Conservation (phyloP, 2,888 invertebrate species). For the Andrena bucephala region DNA sequence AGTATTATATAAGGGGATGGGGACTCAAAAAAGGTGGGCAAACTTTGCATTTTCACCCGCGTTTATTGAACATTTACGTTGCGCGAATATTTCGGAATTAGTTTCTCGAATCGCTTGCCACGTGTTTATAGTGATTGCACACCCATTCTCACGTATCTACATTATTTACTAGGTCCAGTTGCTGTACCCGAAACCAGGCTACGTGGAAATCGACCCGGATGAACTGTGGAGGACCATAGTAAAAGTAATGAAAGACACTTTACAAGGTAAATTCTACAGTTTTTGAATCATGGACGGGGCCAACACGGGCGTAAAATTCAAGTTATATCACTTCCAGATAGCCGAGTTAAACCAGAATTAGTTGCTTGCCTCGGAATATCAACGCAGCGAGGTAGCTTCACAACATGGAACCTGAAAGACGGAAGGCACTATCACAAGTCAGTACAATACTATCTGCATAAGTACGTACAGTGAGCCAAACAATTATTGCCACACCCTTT, state of each 20-base stretch:
- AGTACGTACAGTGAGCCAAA: too few relatives aligned
- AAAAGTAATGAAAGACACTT: slow-evolving; percentile 89
- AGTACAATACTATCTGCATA: background rate
- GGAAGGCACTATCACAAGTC: slow-evolving; percentile 91
- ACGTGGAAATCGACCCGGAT: slow-evolving; percentile 95
- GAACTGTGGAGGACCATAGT: slow-evolving; percentile 90
- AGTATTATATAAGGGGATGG: too few relatives aligned
- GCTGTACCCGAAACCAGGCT: slow-evolving; percentile 92
- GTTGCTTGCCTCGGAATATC: slow-evolving; percentile 94
- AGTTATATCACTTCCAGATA: slow-evolving; percentile 87
- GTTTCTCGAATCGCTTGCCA: too few relatives aligned
- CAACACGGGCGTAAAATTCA: too few relatives aligned
- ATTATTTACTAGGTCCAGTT: slow-evolving; percentile 88
- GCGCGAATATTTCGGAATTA: too few relatives aligned
- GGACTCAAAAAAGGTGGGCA: too few relatives aligned
- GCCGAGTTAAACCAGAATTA: slow-evolving; percentile 88
- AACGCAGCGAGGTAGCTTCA: slow-evolving; percentile 93
- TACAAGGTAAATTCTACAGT: slow-evolving; percentile 86
- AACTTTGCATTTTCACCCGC: too few relatives aligned
- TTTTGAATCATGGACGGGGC: too few relatives aligned
- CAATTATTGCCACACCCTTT: too few relatives aligned
- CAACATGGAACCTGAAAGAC: slow-evolving; percentile 92
- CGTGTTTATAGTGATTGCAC: too few relatives aligned
- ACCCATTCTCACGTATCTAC: too few relatives aligned
- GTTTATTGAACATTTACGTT: too few relatives aligned